phyloP scores from a whole-genome alignment of 2,888 invertebrate species.

The Tuberolachnus salignus region DNA sequence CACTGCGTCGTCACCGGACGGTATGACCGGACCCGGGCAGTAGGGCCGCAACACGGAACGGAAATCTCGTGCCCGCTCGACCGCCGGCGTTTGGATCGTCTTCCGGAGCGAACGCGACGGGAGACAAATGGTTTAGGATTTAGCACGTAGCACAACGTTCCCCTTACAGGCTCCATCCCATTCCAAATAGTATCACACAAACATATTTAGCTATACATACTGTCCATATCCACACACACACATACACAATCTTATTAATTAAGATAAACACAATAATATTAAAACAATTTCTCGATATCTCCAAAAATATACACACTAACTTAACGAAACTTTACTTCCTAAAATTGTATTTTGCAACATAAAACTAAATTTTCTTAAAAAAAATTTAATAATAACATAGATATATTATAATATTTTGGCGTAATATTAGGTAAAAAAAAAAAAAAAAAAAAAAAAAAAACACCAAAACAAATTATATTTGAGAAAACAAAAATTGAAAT shows the following conservation, averaged over 20 bases:
- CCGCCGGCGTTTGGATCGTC: constrained; percentile 22
- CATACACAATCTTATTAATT: background rate
- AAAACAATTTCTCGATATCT: too few species aligned
- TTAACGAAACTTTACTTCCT: background rate
- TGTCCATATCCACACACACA: background rate
- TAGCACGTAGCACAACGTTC: constrained; percentile 15
- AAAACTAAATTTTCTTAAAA: background rate
- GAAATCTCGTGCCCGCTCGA: constrained; percentile 28
- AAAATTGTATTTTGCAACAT: background rate
- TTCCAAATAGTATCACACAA: constrained; percentile 18
- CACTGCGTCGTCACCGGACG: constrained; percentile 9
- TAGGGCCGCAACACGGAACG: constrained; percentile 29
- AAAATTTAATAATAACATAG: background rate
- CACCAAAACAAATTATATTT: constrained; percentile 15
- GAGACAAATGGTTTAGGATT: constrained; percentile 45
- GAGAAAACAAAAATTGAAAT: constrained; percentile 10
- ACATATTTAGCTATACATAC: background rate
- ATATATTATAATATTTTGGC: constrained; percentile 18
- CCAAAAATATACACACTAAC: background rate
- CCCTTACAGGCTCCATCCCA: constrained; percentile 52
- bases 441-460: constrained; percentile 2
- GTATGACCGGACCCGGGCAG: constrained; percentile 53
- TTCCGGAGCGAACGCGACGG: constrained; percentile 23
- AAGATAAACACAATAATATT: background rate
- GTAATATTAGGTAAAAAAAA: constrained; percentile 4